These are phyloP conservation scores for Leptarthrus brevirostris DNA, from an alignment of 2,888 invertebrate species.

Conservation along the genomic window DNA sequence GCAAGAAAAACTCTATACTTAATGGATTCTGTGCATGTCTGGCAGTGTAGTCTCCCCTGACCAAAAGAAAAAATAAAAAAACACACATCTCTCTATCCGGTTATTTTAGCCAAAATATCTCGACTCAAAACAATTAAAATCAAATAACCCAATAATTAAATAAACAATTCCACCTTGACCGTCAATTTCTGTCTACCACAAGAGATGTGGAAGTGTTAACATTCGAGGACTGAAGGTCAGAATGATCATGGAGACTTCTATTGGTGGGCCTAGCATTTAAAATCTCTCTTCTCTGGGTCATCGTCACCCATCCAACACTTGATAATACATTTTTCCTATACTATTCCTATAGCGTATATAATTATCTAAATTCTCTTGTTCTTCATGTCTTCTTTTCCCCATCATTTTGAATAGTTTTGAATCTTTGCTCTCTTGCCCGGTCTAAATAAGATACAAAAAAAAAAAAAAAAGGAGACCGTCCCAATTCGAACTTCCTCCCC, in stretches of 20 bases:
- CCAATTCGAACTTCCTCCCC: neutral
- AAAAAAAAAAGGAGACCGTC: neutral
- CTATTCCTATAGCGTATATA: too few species aligned
- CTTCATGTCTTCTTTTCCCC: too few species aligned
- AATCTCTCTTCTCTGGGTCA: too few species aligned
- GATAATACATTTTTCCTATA: neutral
- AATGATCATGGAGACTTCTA: neutral
- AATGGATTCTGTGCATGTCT: neutral
- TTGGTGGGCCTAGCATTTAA: too few species aligned
- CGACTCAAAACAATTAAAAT: conserved; percentile 14
- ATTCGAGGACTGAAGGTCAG: neutral
- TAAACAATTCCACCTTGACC: conserved; percentile 25
- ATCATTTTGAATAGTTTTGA: too few species aligned
- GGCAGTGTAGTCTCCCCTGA: neutral
- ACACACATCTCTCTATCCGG: neutral
- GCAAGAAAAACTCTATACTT: neutral
- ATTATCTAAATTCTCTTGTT: too few species aligned
- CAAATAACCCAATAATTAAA: conserved; percentile 16
- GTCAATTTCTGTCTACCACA: neutral
- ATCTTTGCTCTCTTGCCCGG: neutral
- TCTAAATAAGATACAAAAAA: neutral
- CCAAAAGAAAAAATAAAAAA: neutral
- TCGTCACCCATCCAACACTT: neutral
- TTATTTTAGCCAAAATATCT: neutral
- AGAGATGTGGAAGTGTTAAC: neutral